phyloP scores from a whole-genome alignment of 2,797 vertebrate species.

The Mallotus villosus region DNA sequence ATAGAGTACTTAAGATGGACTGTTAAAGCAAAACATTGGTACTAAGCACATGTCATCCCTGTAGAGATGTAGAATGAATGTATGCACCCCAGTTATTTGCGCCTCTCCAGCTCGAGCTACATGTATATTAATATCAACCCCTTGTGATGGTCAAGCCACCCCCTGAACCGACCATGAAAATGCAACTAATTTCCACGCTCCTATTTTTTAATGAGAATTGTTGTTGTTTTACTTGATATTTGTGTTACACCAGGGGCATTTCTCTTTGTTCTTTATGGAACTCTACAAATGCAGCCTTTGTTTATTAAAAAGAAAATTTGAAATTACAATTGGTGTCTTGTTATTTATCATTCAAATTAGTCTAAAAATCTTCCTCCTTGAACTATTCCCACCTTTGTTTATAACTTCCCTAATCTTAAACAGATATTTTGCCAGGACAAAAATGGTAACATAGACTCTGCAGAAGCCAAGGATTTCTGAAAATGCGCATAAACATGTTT shows the following conservation, averaged over 20 bases:
- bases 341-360: background rate
- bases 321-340: background rate
- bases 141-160: slow-evolving; percentile 29
- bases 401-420: background rate
- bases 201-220: slow-evolving; percentile 55
- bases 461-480: too few relatives aligned
- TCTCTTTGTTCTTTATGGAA: slow-evolving; percentile 65
- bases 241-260: slow-evolving; percentile 54
- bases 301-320: slow-evolving; percentile 63
- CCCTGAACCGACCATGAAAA: slow-evolving; percentile 35
- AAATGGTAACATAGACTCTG: too few relatives aligned
- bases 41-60: slow-evolving; percentile 48
- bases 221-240: slow-evolving; percentile 48
- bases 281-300: slow-evolving; percentile 66
- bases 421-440: background rate
- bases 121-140: slow-evolving; percentile 50
- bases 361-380: too few relatives aligned
- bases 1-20: slow-evolving; percentile 41
- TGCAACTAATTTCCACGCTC: slow-evolving; percentile 53
- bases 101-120: slow-evolving; percentile 57
- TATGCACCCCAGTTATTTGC: slow-evolving; percentile 49
- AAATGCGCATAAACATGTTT: too few relatives aligned
- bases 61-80: slow-evolving; percentile 66
- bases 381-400: too few relatives aligned
- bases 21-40: slow-evolving; percentile 57